Conservation (phyloP, 2,797 vertebrate species). For the Halcyon smyrnensis region DNA sequence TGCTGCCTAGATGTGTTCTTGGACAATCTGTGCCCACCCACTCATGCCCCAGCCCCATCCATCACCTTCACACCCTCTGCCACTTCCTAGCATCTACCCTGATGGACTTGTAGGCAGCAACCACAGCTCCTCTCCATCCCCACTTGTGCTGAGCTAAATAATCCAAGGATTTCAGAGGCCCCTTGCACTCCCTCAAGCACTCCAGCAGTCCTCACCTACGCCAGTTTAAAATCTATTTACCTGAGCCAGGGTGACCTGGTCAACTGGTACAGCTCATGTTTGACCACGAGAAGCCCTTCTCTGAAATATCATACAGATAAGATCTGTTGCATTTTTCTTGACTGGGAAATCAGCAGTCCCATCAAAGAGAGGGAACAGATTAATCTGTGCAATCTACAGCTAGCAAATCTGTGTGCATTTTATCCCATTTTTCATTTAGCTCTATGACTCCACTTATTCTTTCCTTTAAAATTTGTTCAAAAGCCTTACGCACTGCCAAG, state of each 20-base stretch:
- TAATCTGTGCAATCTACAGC: slow-evolving; percentile 42
- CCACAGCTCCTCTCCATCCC: not conserved
- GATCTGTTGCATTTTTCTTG: slow-evolving; percentile 12
- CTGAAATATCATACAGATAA: not conserved
- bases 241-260: not conserved
- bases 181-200: not conserved
- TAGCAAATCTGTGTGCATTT: slow-evolving; percentile 35
- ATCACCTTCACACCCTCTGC: not conserved
- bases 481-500: slow-evolving; percentile 41
- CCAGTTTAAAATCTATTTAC: not conserved
- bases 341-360: slow-evolving; percentile 16
- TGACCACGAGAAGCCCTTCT: not conserved
- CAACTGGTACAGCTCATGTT: not conserved
- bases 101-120: not conserved
- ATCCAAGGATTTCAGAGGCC: not conserved
- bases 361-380: slow-evolving; percentile 39
- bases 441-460: slow-evolving; percentile 3
- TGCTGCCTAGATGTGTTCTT: not conserved
- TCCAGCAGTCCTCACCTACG: not conserved
- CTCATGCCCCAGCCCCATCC: not conserved
- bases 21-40: not conserved
- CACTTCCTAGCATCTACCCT: not conserved
- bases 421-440: slow-evolving; percentile 51
- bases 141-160: not conserved
- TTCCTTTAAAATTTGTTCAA: slow-evolving; percentile 62